phyloP scores from a whole-genome alignment of 2,888 invertebrate genomes.

The Nipponacmea schrenckii region DNA sequence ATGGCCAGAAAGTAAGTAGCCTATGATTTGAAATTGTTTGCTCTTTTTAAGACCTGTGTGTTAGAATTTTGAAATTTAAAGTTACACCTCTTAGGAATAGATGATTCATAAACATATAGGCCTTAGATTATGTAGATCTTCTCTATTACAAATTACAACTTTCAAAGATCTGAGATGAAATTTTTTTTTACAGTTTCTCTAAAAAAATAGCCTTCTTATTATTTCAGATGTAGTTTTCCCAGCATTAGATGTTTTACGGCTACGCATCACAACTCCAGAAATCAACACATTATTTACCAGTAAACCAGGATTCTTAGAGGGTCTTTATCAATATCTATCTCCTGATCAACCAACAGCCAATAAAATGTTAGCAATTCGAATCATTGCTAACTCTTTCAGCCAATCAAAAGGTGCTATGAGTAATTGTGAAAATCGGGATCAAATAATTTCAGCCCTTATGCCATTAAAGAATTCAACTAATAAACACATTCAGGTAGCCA shows the following conservation, averaged over 20 bases:
- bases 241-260: slow-evolving; percentile 85
- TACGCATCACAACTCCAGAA: slow-evolving; percentile 80
- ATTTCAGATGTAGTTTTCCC: slow-evolving; percentile 83
- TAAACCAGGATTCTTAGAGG: slow-evolving; percentile 65
- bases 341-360: slow-evolving; percentile 45
- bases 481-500: slow-evolving; percentile 76
- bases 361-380: slow-evolving; percentile 70
- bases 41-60: not conserved
- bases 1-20: slow-evolving; percentile 79
- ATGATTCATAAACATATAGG: too few relatives aligned
- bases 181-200: too few relatives aligned
- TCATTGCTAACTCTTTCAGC: slow-evolving; percentile 83
- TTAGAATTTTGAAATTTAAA: too few relatives aligned
- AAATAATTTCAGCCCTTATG: slow-evolving; percentile 46
- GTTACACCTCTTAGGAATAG: too few relatives aligned
- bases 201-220: too few relatives aligned
- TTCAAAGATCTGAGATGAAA: too few relatives aligned
- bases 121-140: too few relatives aligned
- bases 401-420: slow-evolving; percentile 70
- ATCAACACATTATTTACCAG: slow-evolving; percentile 73
- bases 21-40: not conserved
- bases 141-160: too few relatives aligned
- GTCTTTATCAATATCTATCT: slow-evolving; percentile 67
- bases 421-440: slow-evolving; percentile 46
- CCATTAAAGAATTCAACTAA: slow-evolving; percentile 45